Percentiles rank a stretch among this genome's conserved stretches.
These are phyloP conservation scores for Pelobates cultripes DNA, from an alignment of 2,797 vertebrate genomes.

Conservation along the genomic window DNA sequence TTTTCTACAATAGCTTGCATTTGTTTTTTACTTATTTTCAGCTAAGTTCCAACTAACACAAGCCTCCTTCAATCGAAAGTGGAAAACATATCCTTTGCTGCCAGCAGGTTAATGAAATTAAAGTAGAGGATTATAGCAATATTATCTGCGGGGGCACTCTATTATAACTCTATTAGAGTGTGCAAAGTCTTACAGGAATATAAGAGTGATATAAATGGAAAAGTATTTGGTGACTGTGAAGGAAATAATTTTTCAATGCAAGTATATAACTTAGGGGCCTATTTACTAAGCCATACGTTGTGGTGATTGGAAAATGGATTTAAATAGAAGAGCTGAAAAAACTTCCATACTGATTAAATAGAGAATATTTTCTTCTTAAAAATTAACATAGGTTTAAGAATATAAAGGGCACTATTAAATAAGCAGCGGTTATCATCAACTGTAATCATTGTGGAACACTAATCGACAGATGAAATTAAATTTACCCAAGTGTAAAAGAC, in stretches of 20 bases:
- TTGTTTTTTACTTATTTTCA: not conserved
- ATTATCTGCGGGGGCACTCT: slow-evolving; percentile 25
- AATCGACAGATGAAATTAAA: too few species aligned
- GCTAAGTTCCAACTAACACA: not conserved
- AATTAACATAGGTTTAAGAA: too few species aligned
- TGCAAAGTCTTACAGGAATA: slow-evolving; percentile 20
- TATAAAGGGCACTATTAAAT: too few species aligned
- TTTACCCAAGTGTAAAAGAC: too few species aligned
- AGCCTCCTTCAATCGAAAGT: slow-evolving; percentile 15
- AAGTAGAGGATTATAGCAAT: slow-evolving; percentile 39
- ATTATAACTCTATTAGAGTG: slow-evolving; percentile 12
- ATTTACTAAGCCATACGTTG: too few species aligned
- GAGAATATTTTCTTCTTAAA: too few species aligned
- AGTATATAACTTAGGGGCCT: not conserved
- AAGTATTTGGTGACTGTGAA: not conserved
- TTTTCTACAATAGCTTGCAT: too few species aligned
- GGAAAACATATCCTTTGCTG: slow-evolving; percentile 31
- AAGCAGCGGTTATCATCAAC: too few species aligned
- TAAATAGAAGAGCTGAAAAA: too few species aligned
- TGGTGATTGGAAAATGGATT: too few species aligned
- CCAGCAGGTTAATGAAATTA: slow-evolving; percentile 39
- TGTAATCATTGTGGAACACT: too few species aligned
- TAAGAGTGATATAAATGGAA: not conserved
- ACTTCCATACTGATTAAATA: too few species aligned
- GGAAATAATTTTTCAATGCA: not conserved